Percentiles rank a stretch among this genome's conserved stretches.
Conservation (phyloP, 2,888 invertebrate species). For the Disparrhopalites patrizii region DNA sequence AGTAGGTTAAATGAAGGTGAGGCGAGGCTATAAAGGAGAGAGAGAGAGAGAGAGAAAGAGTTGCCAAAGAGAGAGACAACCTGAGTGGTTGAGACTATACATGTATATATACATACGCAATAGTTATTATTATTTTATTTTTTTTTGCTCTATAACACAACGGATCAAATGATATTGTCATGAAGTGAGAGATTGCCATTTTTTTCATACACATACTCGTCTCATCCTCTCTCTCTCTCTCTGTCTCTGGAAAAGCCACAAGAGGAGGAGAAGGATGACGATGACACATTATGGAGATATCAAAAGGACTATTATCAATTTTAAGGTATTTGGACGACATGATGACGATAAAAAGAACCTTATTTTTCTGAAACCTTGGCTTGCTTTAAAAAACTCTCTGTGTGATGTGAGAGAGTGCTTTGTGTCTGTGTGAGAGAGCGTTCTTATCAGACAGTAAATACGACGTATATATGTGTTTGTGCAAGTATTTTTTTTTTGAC, state of each 20-base stretch:
- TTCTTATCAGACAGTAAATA: background rate
- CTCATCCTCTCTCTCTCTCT: background rate
- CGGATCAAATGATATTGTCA: too few species aligned
- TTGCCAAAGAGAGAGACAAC: too few species aligned
- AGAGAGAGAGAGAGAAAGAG: background rate
- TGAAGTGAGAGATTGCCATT: background rate
- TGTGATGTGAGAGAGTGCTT: too few species aligned
- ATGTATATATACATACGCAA: constrained; percentile 10
- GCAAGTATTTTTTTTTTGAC: background rate
- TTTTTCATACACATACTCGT: background rate
- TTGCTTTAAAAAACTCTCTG: constrained; percentile 13
- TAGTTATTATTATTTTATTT: background rate
- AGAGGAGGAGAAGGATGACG: too few species aligned
- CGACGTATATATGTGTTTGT: background rate
- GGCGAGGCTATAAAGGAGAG: constrained; percentile 20
- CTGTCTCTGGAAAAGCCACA: too few species aligned
- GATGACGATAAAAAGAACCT: constrained; percentile 3
- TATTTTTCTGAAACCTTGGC: constrained; percentile 18
- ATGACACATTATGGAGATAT: too few species aligned
- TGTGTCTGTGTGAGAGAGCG: too few species aligned
- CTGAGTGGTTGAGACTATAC: too few species aligned
- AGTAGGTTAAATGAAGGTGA: constrained; percentile 30
- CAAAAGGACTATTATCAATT: constrained; percentile 3
- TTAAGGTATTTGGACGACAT: constrained; percentile 15
- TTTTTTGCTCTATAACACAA: background rate